These are phyloP conservation scores for Galeruca laticollis DNA, from an alignment of 2,888 invertebrate species.

Conservation along the genomic window DNA sequence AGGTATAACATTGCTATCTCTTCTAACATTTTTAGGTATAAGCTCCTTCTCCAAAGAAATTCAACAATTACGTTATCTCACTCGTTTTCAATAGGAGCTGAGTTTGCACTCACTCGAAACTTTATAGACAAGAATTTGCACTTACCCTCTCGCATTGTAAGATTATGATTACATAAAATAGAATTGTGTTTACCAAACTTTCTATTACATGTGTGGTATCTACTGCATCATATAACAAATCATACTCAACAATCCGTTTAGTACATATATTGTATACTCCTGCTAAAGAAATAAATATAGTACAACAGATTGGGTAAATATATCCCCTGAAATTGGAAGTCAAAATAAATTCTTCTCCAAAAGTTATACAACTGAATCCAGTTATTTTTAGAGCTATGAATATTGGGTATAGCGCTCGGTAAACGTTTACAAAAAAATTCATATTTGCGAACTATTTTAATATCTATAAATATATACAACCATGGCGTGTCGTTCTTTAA, in stretches of 20 bases:
- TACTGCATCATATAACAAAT: slow-evolving; percentile 12
- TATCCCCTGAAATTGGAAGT: slow-evolving; percentile 1
- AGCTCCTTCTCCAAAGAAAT: too few species aligned
- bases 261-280: not conserved
- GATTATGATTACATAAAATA: too few species aligned
- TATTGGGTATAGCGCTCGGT: slow-evolving; percentile 12
- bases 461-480: too few species aligned
- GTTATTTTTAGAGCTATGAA: slow-evolving; percentile 15
- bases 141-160: too few species aligned
- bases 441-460: not conserved
- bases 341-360: not conserved
- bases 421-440: slow-evolving; percentile 1
- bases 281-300: not conserved
- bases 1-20: too few species aligned
- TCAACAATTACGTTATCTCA: too few species aligned
- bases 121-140: too few species aligned
- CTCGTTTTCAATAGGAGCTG: too few species aligned
- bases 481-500: not conserved
- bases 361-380: slow-evolving; percentile 2
- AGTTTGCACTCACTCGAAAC: too few species aligned
- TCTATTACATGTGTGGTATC: slow-evolving; percentile 9
- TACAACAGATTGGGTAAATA: slow-evolving; percentile 15
- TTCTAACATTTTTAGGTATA: too few species aligned
- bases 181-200: slow-evolving; percentile 11
- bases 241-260: slow-evolving; percentile 5